Percentiles rank a stretch among this genome's conserved stretches.
Evolutionary conservation across 2,888 invertebrate species (phyloP).

Genomic region (Exocentrus adspersus): DNA sequence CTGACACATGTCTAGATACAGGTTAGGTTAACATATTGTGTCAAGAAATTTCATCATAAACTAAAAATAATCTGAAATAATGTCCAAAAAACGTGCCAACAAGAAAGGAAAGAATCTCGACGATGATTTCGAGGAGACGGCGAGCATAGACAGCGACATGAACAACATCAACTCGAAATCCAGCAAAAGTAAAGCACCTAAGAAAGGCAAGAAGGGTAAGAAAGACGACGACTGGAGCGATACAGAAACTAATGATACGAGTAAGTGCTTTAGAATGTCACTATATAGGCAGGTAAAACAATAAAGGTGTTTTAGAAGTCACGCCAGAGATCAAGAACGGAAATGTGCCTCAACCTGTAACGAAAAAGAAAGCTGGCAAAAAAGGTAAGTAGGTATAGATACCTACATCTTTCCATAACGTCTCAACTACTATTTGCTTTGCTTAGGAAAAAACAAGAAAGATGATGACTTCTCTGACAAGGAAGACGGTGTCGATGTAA

Average conservation of each 20-base stretch:
- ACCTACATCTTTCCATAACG: too few relatives aligned
- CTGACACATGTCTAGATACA: constrained; percentile 25
- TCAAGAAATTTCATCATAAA: constrained; percentile 11
- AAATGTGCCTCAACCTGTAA: constrained; percentile 39
- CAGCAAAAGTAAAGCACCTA: constrained; percentile 64
- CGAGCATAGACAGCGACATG: constrained; percentile 52
- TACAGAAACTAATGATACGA: constrained; percentile 56
- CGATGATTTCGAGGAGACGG: constrained; percentile 64
- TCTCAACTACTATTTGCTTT: neutral
- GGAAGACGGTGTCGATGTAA: constrained; percentile 53
- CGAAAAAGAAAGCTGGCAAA: constrained; percentile 44
- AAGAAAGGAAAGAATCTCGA: constrained; percentile 70
- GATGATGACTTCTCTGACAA: constrained; percentile 56
- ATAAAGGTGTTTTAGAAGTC: constrained; percentile 19
- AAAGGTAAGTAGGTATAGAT: too few relatives aligned
- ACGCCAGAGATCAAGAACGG: constrained; percentile 33
- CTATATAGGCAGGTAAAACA: constrained; percentile 27
- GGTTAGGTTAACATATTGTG: constrained; percentile 20
- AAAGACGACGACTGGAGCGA: constrained; percentile 57
- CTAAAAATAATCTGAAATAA: too few relatives aligned
- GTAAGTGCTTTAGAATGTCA: constrained; percentile 39
- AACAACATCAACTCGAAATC: constrained; percentile 63
- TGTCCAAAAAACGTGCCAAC: constrained; percentile 71
- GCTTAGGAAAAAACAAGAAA: constrained; percentile 42
- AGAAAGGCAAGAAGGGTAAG: constrained; percentile 62